A percentile compares a stretch with the other conserved stretches of the same genome.
phyloP scores from a whole-genome alignment of 2,797 vertebrate species.

The Clarias fuscus region DNA sequence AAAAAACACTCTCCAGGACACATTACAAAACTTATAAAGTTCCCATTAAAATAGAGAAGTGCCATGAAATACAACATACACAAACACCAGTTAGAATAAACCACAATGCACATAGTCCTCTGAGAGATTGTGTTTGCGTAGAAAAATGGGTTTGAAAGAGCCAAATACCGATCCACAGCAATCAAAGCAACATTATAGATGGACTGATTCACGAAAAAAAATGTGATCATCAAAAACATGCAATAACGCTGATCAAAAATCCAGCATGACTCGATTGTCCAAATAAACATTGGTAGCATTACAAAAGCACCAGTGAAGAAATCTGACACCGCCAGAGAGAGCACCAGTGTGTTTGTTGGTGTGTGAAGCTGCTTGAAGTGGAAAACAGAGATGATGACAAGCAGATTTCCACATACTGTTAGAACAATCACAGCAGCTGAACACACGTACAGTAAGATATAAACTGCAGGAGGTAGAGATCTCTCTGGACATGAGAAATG shows the following conservation, averaged over 20 bases:
- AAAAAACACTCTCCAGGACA: not conserved
- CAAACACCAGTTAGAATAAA: not conserved
- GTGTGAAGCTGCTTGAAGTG: conserved; percentile 59
- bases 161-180: conserved; percentile 41
- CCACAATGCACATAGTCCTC: too few relatives aligned
- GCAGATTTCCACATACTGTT: conserved; percentile 53
- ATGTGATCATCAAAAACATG: not conserved
- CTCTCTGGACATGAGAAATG: too few relatives aligned
- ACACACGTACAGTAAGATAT: too few relatives aligned
- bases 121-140: conserved; percentile 18
- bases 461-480: too few relatives aligned
- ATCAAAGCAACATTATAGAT: conserved; percentile 45
- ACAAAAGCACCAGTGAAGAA: conserved; percentile 23
- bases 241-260: conserved; percentile 22
- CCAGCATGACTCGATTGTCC: conserved; percentile 37
- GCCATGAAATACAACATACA: not conserved
- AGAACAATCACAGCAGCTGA: conserved; percentile 9
- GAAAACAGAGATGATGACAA: conserved; percentile 15
- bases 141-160: conserved; percentile 38
- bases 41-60: not conserved
- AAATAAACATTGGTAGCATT: conserved; percentile 29
- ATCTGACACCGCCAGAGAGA: conserved; percentile 10
- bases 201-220: not conserved
- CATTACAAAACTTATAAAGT: not conserved
- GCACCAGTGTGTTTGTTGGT: conserved; percentile 42